Evolutionary conservation across 1,140 invertebrate species (phyloP).

Genomic region (Orussus abietinus): DNA sequence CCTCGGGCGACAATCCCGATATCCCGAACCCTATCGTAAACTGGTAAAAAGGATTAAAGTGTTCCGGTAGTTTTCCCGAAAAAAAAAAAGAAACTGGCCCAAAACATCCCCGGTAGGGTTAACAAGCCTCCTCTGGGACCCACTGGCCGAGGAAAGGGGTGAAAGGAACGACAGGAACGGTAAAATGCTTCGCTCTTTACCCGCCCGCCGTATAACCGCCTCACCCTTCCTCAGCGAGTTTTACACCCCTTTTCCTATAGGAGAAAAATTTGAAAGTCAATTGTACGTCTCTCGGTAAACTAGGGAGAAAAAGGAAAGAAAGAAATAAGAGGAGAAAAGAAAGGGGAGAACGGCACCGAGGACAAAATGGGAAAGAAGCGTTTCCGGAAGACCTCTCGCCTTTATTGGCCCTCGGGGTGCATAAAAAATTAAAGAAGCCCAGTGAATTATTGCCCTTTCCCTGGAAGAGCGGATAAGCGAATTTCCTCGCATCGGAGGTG

Average conservation of each 20-base stretch:
- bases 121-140: no score
- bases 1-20: slow-evolving; percentile 4
- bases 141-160: no score
- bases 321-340: not conserved
- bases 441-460: slow-evolving; percentile 17
- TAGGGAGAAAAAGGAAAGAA: not conserved
- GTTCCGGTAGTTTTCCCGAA: no score
- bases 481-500: no score
- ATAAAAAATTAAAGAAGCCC: no score
- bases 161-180: slow-evolving; percentile 15
- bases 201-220: no score
- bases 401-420: no score
- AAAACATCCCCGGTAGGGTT: no score
- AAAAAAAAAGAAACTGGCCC: no score
- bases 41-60: slow-evolving; percentile 19
- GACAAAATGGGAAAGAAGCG: no score
- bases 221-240: not conserved
- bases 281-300: not conserved
- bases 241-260: slow-evolving; percentile 1
- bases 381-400: not conserved
- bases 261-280: not conserved
- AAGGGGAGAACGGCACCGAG: slow-evolving; percentile 7
- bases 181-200: slow-evolving; percentile 25
- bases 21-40: slow-evolving; percentile 15
- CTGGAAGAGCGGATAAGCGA: slow-evolving; percentile 9